Conservation (phyloP, 2,113 vertebrate genomes). For the Stomatorhinus ivindoensis region DNA sequence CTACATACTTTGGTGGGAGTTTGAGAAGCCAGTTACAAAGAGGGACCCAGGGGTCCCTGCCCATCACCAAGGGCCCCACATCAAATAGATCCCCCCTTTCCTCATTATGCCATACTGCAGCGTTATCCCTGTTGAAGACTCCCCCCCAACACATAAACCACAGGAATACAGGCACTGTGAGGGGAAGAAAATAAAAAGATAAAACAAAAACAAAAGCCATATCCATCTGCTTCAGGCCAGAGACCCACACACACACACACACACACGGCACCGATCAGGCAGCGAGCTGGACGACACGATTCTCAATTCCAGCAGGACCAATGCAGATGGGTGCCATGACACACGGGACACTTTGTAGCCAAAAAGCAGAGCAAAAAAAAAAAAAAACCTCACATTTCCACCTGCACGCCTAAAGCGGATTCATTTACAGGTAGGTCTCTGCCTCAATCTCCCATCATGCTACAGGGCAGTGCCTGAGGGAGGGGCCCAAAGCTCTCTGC, state of each 20-base stretch:
- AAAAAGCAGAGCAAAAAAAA: constrained; percentile 43
- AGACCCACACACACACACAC: background rate
- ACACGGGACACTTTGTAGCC: constrained; percentile 19
- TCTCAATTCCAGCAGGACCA: constrained; percentile 31
- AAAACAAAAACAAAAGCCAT: background rate
- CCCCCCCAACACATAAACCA: background rate
- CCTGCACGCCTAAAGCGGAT: constrained; percentile 31
- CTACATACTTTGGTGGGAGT: constrained; percentile 76
- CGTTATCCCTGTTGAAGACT: background rate
- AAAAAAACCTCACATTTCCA: constrained; percentile 42
- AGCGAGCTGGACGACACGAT: background rate
- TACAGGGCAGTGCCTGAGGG: background rate
- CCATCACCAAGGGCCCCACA: background rate
- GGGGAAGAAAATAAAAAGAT: background rate
- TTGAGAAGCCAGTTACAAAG: constrained; percentile 38
- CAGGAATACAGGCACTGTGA: background rate
- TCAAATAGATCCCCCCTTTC: background rate
- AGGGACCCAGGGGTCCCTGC: constrained; percentile 16
- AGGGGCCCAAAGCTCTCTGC: background rate
- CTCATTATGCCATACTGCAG: background rate
- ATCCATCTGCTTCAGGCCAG: background rate
- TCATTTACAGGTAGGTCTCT: constrained; percentile 25
- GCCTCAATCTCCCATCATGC: background rate
- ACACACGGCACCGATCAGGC: background rate
- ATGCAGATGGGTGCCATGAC: background rate